Percentiles rank a stretch among this genome's conserved stretches.
Evolutionary conservation across 2,113 vertebrate species (phyloP).

Genomic region (Vimba vimba): DNA sequence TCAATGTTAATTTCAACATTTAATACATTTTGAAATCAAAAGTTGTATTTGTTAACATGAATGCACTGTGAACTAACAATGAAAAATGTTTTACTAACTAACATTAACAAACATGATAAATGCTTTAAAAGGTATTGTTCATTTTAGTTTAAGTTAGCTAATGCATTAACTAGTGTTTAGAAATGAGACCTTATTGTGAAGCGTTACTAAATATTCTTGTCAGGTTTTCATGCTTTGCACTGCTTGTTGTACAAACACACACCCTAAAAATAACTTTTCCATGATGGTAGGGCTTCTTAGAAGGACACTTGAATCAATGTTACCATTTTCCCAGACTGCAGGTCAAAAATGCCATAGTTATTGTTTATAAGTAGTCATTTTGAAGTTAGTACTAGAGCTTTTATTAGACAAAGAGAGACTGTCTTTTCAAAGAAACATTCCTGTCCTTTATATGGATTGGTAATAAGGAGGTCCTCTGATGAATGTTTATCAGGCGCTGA

Average conservation of each 20-base stretch:
- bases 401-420: background rate
- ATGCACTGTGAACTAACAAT: too few species aligned
- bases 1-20: too few species aligned
- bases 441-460: background rate
- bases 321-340: slow-evolving; percentile 10
- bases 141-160: too few species aligned
- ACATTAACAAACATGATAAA: too few species aligned
- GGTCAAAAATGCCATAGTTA: background rate
- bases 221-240: background rate
- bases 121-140: too few species aligned
- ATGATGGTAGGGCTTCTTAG: background rate
- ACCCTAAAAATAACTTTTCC: slow-evolving; percentile 1
- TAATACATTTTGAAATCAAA: too few species aligned
- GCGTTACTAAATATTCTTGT: background rate
- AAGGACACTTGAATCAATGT: slow-evolving; percentile 4
- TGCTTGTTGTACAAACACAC: background rate
- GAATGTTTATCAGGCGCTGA: background rate
- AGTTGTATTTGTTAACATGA: too few species aligned
- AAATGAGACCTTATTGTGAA: too few species aligned
- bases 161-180: too few species aligned
- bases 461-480: slow-evolving; percentile 1
- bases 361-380: background rate
- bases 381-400: background rate
- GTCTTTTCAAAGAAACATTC: background rate
- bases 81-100: too few species aligned